Evolutionary conservation across 37 sponge, comb jelly and placozoan genomes (phyloP), one percentile per base, ranked within the genome.

Genomic region (Geodia barretti): DNA sequence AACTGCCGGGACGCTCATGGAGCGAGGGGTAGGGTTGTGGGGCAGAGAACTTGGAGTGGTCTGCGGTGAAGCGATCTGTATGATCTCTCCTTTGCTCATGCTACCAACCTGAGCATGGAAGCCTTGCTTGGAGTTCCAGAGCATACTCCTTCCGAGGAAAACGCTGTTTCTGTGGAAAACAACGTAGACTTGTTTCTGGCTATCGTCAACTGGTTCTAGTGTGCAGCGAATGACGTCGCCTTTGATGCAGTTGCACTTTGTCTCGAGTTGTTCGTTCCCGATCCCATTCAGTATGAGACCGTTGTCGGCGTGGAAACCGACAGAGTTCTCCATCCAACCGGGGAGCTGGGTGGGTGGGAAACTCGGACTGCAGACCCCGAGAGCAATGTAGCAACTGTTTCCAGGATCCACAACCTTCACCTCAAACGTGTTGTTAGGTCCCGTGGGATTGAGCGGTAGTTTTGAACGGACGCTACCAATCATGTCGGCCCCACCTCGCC

Each of bases 271-370:
- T 33, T 43, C 62, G 17, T 61, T 54, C 4, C 28, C 73, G 28
- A 62, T 33, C 0, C 62, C 42, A 23, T 68, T 60, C 39, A 82
- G 62, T 17, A 87, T 76, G 30, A 63, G 29, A 39, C 92, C 92
- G 41, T 76, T 62, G 67, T 92, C 89, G 23, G 81, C 81, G 42
- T 92, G 92, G 68, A 81, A 92, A 25, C 92, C 92, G 25, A 88
- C 72, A 54, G 92, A 92, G 1, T 54, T 25, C 14, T 76, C 63
- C 24, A 72, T 65, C 92, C 92, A 92, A 9, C 92, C 92, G 8
- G 86, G 89, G 21, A 92, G 75, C 29, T 41, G 36, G n/a, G 62
- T 80, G 37, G 47, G n/a, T 7, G 89, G 70, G 62, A 84, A 92
- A 24, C 5, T 41, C 30, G 70, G 29, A 36, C 73, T 71, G 37